These are phyloP conservation scores for Conger conger DNA, from an alignment of 2,113 vertebrate genomes.

Conservation along the genomic window DNA sequence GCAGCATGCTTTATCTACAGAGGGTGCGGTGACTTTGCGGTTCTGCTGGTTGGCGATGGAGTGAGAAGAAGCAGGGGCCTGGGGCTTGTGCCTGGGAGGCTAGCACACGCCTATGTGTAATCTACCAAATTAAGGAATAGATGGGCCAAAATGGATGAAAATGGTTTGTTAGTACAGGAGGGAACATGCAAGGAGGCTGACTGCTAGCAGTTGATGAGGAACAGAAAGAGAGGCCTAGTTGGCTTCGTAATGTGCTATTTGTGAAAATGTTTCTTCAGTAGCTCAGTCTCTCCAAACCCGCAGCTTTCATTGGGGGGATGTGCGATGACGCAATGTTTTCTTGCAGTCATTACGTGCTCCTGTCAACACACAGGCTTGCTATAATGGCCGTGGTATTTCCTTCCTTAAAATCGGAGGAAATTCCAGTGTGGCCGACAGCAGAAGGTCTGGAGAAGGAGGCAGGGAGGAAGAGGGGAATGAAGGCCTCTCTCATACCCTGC, in stretches of 20 bases:
- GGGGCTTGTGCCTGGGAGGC: not conserved
- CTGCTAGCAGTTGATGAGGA: not conserved
- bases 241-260: not conserved
- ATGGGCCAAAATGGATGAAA: too few relatives aligned
- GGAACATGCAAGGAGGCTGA: not conserved
- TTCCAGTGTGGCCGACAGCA: constrained; percentile 37
- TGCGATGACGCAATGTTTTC: not conserved
- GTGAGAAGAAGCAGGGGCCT: not conserved
- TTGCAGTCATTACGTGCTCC: not conserved
- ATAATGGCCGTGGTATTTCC: constrained; percentile 33
- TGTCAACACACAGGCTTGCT: constrained; percentile 22
- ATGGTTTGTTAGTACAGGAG: not conserved
- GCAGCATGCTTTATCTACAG: too few relatives aligned
- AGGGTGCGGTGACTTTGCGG: too few relatives aligned
- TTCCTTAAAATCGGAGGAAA: constrained; percentile 38
- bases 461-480: constrained; percentile 3
- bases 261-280: not conserved
- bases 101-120: not conserved
- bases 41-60: not conserved
- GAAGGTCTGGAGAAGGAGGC: not conserved
- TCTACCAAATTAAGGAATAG: not conserved
- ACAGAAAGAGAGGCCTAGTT: not conserved
- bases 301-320: not conserved
- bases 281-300: not conserved
- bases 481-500: not conserved